A percentile compares a stretch with the other conserved stretches of the same genome.
These are phyloP conservation scores for Pachyrhynchus sulphureomaculatus DNA, from an alignment of 1,140 invertebrate genomes.

Conservation along the genomic window DNA sequence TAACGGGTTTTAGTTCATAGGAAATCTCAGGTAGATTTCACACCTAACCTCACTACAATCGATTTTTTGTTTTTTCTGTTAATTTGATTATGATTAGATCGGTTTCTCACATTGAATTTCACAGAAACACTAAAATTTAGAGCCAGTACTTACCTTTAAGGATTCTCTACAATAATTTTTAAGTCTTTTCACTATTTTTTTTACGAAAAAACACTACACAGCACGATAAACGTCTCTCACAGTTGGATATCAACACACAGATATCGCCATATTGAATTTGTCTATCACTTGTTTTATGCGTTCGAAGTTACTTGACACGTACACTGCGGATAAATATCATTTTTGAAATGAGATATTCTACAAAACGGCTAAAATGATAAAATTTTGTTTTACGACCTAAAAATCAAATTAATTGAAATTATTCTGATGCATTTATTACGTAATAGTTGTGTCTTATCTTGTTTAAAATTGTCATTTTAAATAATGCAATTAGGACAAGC, in stretches of 20 bases:
- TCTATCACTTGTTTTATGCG: conserved; percentile 2
- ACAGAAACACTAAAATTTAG: not conserved
- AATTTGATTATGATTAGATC: not conserved
- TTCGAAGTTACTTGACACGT: conserved; percentile 7
- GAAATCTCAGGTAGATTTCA: conserved; percentile 1
- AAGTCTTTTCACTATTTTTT: not conserved
- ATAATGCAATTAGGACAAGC: not conserved
- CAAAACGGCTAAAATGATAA: not conserved
- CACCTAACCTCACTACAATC: conserved; percentile 15
- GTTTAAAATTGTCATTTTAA: not conserved
- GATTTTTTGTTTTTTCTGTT: conserved; percentile 7
- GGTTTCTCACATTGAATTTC: not conserved
- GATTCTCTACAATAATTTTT: too few species aligned
- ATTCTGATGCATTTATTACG: not conserved
- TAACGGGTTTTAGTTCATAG: conserved; percentile 7
- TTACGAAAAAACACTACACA: conserved; percentile 7
- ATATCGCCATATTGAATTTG: conserved; percentile 31
- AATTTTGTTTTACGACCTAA: not conserved
- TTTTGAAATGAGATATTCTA: too few species aligned
- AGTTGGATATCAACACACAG: conserved; percentile 15
- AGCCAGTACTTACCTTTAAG: too few species aligned
- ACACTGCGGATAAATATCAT: not conserved
- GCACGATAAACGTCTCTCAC: conserved; percentile 9
- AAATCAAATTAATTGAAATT: not conserved
- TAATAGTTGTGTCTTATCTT: not conserved